phyloP scores from a whole-genome alignment of 2,113 vertebrate species.

The Athene cunicularia region DNA sequence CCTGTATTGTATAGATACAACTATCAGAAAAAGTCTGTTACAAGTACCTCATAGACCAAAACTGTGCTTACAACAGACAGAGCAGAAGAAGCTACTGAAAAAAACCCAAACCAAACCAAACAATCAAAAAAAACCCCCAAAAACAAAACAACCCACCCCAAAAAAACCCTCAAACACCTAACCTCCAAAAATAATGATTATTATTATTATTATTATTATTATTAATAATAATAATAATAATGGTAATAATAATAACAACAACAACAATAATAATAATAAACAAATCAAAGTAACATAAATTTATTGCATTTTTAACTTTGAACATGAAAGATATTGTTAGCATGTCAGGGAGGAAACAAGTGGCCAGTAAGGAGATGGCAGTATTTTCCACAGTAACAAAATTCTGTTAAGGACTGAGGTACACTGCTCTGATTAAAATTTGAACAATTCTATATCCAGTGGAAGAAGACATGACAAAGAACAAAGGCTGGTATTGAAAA shows the following conservation, averaged over 20 bases:
- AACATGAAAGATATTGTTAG: background rate
- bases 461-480: background rate
- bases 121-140: no score
- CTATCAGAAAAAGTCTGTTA: background rate
- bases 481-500: background rate
- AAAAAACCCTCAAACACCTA: background rate
- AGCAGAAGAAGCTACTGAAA: background rate
- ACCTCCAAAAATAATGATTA: background rate
- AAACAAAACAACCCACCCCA: no score
- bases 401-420: background rate
- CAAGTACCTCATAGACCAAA: background rate
- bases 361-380: rapidly evolving
- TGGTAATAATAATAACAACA: background rate
- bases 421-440: background rate
- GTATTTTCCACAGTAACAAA: background rate
- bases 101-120: background rate
- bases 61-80: background rate
- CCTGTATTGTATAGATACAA: background rate
- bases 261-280: no score
- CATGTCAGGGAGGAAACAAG: background rate
- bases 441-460: background rate
- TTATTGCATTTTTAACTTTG: background rate
- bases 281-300: background rate
- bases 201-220: no score
- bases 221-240: background rate